phyloP scores from a whole-genome alignment of 2,888 invertebrate species.

The Scaptodrosophila latifasciaeformis region DNA sequence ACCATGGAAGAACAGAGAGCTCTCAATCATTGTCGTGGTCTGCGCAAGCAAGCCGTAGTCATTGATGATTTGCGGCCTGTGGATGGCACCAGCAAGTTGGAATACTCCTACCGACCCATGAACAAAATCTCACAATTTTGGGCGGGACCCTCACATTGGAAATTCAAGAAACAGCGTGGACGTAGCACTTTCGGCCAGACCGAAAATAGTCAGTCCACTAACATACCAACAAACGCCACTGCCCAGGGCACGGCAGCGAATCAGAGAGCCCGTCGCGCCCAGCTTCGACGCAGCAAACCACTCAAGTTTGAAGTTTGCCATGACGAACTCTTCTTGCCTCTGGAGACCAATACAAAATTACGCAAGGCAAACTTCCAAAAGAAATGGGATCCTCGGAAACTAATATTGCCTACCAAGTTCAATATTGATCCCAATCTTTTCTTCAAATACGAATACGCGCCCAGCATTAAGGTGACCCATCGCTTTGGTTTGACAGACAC shows the following conservation, averaged over 20 bases:
- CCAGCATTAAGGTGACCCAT: conserved; percentile 56
- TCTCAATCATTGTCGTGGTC: conserved; percentile 70
- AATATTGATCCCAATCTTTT: conserved; percentile 65
- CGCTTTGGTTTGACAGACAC: conserved; percentile 42
- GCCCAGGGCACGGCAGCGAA: background rate
- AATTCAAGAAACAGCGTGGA: conserved; percentile 77
- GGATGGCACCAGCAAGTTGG: conserved; percentile 77
- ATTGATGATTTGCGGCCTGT: conserved; percentile 79
- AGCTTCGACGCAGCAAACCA: conserved; percentile 50
- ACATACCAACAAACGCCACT: no score
- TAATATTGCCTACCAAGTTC: conserved; percentile 71
- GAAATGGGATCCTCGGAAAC: conserved; percentile 74
- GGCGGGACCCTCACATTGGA: conserved; percentile 92
- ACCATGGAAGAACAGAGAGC: conserved; percentile 72
- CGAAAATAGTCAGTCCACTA: conserved; percentile 11
- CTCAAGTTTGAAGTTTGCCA: conserved; percentile 64
- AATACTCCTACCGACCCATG: conserved; percentile 83
- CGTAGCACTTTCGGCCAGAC: conserved; percentile 45
- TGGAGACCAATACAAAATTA: conserved; percentile 61
- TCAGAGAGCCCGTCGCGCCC: conserved; percentile 36
- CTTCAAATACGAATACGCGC: conserved; percentile 60
- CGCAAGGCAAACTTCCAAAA: conserved; percentile 71
- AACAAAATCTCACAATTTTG: conserved; percentile 78
- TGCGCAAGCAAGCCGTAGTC: conserved; percentile 72
- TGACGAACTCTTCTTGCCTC: conserved; percentile 62